phyloP scores from a whole-genome alignment of 2,797 vertebrate genomes.

The Potorous gilbertii region DNA sequence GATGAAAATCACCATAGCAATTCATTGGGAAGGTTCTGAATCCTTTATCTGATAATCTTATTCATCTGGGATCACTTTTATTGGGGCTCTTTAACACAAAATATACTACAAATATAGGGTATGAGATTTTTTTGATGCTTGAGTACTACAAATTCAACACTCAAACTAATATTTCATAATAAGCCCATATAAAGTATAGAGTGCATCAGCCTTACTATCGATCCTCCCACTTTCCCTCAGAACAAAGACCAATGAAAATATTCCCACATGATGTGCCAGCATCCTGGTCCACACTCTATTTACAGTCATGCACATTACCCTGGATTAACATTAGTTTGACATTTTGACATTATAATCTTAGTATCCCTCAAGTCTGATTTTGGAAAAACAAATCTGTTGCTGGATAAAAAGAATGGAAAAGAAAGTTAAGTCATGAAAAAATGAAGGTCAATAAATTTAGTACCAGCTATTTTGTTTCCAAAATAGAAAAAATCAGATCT shows the following conservation, averaged over 20 bases:
- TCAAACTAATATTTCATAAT: background rate
- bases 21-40: background rate
- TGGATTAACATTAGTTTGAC: background rate
- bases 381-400: background rate
- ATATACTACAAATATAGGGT: conserved; percentile 30
- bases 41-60: background rate
- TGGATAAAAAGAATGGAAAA: background rate
- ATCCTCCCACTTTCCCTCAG: background rate
- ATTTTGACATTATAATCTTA: conserved; percentile 3
- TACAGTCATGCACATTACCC: background rate
- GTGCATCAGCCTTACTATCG: background rate
- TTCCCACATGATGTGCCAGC: background rate
- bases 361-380: background rate
- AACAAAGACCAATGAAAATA: background rate
- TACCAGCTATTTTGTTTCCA: conserved; percentile 71
- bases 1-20: too few relatives aligned
- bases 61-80: background rate
- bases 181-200: background rate
- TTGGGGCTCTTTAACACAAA: background rate
- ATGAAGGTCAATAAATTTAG: conserved; percentile 55
- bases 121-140: background rate
- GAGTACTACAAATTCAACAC: conserved; percentile 1
- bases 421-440: conserved; percentile 51
- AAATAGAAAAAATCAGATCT: conserved; percentile 75
- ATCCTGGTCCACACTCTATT: background rate